Evolutionary conservation across 1,140 invertebrate genomes (phyloP), one percentile per base, ranked within the genome.

Genomic region (Macrosteles quadrilineatus): DNA sequence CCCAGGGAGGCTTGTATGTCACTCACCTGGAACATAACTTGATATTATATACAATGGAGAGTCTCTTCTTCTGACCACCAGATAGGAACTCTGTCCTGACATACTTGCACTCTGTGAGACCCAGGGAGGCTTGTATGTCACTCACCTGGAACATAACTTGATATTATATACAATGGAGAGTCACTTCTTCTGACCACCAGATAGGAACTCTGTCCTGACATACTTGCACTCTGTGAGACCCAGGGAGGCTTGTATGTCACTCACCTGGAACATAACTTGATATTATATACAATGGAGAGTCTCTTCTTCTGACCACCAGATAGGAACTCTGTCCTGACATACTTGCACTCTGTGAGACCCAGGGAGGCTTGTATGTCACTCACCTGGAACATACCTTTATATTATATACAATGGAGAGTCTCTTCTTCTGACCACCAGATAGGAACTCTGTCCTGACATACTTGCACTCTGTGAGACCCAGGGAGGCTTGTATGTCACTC

Each of bases 141-240:
- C 88, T 85, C 30, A 93, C 87, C 83, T 83, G 55, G 47, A 40
- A 17, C n/a, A n/a, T n/a, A n/a, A n/a, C n/a, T n/a, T n/a, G n/a
- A n/a, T n/a, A n/a, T n/a, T n/a, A n/a, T n/a, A n/a, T n/a, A n/a
- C 96, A 74, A 98, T 97, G 1, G 95, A 96, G 50, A 98, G 82
- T 57, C 97, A 85, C 80, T 98, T 98, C 68, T 92, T 86, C 82
- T 98, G 96, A 0, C 97, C 47, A 11, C 96, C 96, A n/a, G 94
- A 97, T 19, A 98, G 84, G 75, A 89, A 90, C 55, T 87, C 87
- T 1, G 94, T 90, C 72, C 90, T 84, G 0, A 93, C 96, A 74
- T 94, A 87, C 68, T 86, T 86, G 43, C 92, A 91, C 72, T 95
- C 93, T 21, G 80, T 83, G 50, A 87, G 77, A 59, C 85, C 84